Conservation (phyloP, 1,140 invertebrate genomes). For the Globodera ellingtonae region DNA sequence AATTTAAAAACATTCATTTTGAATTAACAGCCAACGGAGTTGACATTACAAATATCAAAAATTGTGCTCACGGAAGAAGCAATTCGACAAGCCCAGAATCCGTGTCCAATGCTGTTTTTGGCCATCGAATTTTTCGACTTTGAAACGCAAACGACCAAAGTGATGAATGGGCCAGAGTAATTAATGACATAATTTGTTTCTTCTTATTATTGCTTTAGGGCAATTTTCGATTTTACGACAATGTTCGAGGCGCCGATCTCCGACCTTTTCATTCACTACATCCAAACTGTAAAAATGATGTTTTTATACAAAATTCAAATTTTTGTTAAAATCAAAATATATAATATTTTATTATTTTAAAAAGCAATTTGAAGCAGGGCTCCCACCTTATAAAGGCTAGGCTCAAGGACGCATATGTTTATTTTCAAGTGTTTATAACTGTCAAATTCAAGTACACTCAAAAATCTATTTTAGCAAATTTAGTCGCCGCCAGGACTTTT, state of each 20-base stretch:
- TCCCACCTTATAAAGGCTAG: no score
- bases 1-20: neutral
- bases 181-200: neutral
- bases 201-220: conserved; percentile 40
- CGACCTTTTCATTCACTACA: conserved; percentile 58
- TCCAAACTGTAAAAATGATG: conserved; percentile 52
- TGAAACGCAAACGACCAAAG: conserved; percentile 58
- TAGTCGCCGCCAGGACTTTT: no score
- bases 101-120: conserved; percentile 50
- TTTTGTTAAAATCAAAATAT: conserved; percentile 15
- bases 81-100: conserved; percentile 35
- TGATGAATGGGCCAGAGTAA: conserved; percentile 52
- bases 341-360: neutral
- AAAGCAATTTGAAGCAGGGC: no score
- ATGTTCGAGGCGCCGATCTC: conserved; percentile 58
- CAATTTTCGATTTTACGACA: conserved; percentile 46
- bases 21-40: conserved; percentile 37
- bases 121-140: conserved; percentile 63
- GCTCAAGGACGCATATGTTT: no score
- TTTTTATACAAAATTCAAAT: conserved; percentile 11
- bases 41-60: conserved; percentile 41
- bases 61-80: conserved; percentile 36
- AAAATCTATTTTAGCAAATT: no score
- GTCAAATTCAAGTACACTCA: no score
- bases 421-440: no score